A percentile compares a stretch with the other conserved stretches of the same genome.
phyloP scores from a whole-genome alignment of 2,797 vertebrate species.

The Apogon talboti region DNA sequence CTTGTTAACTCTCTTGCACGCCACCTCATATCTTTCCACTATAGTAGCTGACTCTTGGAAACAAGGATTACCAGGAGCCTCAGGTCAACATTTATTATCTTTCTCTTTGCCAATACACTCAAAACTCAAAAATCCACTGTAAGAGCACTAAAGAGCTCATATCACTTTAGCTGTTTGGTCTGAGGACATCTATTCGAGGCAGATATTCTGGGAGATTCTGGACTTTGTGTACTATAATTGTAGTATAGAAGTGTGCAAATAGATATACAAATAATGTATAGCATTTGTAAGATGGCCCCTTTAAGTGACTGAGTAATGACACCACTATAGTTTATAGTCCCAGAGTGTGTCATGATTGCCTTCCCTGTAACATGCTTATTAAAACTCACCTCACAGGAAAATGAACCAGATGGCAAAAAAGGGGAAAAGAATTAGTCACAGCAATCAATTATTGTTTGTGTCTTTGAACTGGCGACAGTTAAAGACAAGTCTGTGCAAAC shows the following conservation, averaged over 20 bases:
- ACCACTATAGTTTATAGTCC: constrained; percentile 61
- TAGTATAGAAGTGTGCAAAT: constrained; percentile 33
- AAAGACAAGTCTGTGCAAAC: constrained; percentile 81
- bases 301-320: constrained; percentile 55
- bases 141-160: constrained; percentile 33
- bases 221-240: constrained; percentile 25
- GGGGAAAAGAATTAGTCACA: constrained; percentile 76
- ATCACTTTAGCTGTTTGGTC: constrained; percentile 32
- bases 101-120: constrained; percentile 33
- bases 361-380: constrained; percentile 79
- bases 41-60: constrained; percentile 30
- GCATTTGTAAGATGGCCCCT: constrained; percentile 38
- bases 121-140: constrained; percentile 43
- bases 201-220: constrained; percentile 31
- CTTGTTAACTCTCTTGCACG: constrained; percentile 17
- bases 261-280: too few relatives aligned
- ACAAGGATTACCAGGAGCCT: constrained; percentile 42
- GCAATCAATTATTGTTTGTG: constrained; percentile 81
- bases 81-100: constrained; percentile 61
- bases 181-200: constrained; percentile 22
- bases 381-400: constrained; percentile 75
- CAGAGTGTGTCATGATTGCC: constrained; percentile 67
- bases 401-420: constrained; percentile 79
- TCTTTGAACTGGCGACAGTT: constrained; percentile 80
- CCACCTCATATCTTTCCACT: constrained; percentile 33